These are phyloP conservation scores for Muscicapa striata DNA, from an alignment of 2,797 vertebrate species.

Conservation along the genomic window DNA sequence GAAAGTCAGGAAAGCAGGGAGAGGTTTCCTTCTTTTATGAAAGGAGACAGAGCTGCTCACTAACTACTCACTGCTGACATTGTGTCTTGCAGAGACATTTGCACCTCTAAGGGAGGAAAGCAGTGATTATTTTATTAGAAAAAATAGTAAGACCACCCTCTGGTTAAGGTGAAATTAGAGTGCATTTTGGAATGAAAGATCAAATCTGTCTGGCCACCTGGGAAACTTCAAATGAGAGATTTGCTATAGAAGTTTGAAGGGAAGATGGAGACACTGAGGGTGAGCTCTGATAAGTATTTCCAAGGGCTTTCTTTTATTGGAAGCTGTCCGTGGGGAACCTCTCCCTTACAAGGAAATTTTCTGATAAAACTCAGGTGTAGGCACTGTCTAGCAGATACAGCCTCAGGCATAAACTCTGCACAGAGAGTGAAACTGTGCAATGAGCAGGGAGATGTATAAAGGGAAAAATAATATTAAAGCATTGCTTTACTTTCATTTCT, in stretches of 20 bases:
- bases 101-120: neutral
- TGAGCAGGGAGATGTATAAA: neutral
- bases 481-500: neutral
- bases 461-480: neutral
- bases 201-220: neutral
- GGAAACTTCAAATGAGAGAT: conserved; percentile 11
- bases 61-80: neutral
- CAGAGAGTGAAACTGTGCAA: neutral
- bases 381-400: neutral
- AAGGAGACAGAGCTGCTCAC: neutral
- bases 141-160: neutral
- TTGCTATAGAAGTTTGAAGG: neutral
- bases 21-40: neutral
- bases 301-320: conserved; percentile 5
- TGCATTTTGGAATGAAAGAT: conserved; percentile 6
- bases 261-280: neutral
- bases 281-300: neutral
- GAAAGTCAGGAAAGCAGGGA: neutral
- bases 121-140: conserved; percentile 3
- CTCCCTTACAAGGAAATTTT: neutral
- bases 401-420: neutral
- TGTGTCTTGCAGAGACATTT: neutral
- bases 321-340: neutral
- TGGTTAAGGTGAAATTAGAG: neutral
- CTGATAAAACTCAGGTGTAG: neutral